These are phyloP conservation scores for Cotesia vestalis DNA, from an alignment of 1,140 invertebrate genomes.

Conservation along the genomic window DNA sequence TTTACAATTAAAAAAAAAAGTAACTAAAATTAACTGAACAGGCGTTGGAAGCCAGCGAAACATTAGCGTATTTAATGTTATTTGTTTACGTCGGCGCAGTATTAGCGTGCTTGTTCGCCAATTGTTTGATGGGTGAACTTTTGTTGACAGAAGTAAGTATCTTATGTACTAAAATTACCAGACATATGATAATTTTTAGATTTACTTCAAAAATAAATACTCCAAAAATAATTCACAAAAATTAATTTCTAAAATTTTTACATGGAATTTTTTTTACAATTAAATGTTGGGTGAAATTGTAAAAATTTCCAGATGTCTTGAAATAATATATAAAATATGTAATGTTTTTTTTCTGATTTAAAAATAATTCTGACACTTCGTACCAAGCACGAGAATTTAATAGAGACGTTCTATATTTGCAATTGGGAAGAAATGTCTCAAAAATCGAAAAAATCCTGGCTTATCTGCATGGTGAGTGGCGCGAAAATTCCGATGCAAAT, in stretches of 20 bases:
- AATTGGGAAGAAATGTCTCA: too few relatives aligned
- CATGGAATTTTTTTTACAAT: too few relatives aligned
- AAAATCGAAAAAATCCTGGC: too few relatives aligned
- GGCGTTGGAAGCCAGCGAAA: not conserved
- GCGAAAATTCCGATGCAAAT: not conserved
- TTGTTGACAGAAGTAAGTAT: constrained; percentile 36
- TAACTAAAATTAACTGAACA: not conserved
- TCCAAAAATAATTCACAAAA: too few relatives aligned
- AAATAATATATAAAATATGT: too few relatives aligned
- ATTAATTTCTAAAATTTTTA: too few relatives aligned
- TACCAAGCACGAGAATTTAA: not conserved
- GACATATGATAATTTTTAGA: not conserved
- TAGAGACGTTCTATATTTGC: not conserved
- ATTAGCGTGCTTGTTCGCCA: constrained; percentile 9
- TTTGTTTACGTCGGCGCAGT: not conserved
- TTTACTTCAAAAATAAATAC: not conserved
- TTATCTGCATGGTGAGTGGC: too few relatives aligned
- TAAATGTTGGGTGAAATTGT: too few relatives aligned
- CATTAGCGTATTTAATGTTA: not conserved
- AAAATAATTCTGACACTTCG: not conserved
- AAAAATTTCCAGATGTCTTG: too few relatives aligned
- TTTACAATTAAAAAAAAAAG: too few relatives aligned
- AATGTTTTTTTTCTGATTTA: too few relatives aligned
- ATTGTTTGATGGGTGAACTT: constrained; percentile 40
- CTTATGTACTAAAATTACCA: not conserved